Evolutionary conservation across 2,113 vertebrate genomes (phyloP).

Genomic region (Atherinomorus stipes): DNA sequence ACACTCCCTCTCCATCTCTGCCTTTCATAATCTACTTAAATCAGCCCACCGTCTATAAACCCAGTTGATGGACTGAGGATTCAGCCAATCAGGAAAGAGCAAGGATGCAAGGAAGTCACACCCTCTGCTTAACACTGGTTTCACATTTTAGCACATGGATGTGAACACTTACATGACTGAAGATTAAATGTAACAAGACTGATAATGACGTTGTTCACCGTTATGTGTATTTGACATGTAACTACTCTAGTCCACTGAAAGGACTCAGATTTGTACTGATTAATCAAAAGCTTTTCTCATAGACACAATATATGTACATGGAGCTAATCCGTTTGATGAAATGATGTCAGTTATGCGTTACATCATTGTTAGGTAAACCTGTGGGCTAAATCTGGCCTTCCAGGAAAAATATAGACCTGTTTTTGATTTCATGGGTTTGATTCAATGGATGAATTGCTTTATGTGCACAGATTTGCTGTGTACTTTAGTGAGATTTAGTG

Average conservation of each 20-base stretch:
- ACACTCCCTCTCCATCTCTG: conserved; percentile 12
- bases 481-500: not conserved
- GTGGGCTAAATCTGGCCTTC: not conserved
- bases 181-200: conserved; percentile 18
- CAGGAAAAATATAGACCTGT: not conserved
- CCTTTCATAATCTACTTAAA: conserved; percentile 68
- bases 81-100: conserved; percentile 49
- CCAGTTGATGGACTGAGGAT: conserved; percentile 25
- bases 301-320: not conserved
- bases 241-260: not conserved
- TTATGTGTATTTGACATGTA: conserved; percentile 3
- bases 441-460: no score
- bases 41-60: conserved; percentile 57
- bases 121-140: conserved; percentile 10
- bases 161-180: conserved; percentile 4
- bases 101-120: not conserved
- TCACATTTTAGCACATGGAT: conserved; percentile 27
- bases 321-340: not conserved
- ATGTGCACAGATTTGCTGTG: no score
- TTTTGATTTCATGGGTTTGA: no score
- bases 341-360: not conserved
- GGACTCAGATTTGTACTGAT: not conserved
- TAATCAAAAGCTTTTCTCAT: not conserved
- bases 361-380: not conserved
- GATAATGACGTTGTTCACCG: not conserved